Evolutionary conservation across 1,140 invertebrate genomes (phyloP).

Genomic region (Zaprionus kolodkinae): DNA sequence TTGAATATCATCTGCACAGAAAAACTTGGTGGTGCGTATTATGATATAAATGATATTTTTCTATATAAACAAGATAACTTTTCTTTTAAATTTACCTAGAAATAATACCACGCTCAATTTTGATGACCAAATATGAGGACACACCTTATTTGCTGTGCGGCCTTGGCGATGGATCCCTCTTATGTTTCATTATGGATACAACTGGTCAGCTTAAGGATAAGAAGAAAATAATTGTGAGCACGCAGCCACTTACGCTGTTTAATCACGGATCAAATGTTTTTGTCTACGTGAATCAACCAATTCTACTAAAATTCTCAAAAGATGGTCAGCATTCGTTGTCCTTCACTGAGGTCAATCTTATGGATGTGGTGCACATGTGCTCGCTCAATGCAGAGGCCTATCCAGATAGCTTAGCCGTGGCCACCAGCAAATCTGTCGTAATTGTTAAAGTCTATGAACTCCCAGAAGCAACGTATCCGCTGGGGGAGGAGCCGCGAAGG

Average conservation of each 20-base stretch:
- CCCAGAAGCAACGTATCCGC: slow-evolving; percentile 96
- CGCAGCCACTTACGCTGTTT: slow-evolving; percentile 96
- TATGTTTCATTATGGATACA: slow-evolving; percentile 95
- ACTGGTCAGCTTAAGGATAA: slow-evolving; percentile 91
- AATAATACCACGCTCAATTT: slow-evolving; percentile 97
- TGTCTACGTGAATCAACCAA: slow-evolving; percentile 98
- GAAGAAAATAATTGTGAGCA: slow-evolving; percentile 97
- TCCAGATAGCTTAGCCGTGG: slow-evolving; percentile 96
- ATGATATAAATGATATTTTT: neutral
- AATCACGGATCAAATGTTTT: slow-evolving; percentile 98
- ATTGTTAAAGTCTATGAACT: slow-evolving; percentile 99
- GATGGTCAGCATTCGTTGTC: slow-evolving; percentile 92
- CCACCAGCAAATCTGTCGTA: slow-evolving; percentile 96
- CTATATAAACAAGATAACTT: neutral
- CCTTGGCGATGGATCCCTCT: slow-evolving; percentile 98
- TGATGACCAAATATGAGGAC: slow-evolving; percentile 97
- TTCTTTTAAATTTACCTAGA: slow-evolving; percentile 85
- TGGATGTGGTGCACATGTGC: slow-evolving; percentile 99
- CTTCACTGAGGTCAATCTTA: slow-evolving; percentile 99
- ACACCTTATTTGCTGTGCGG: slow-evolving; percentile 96
- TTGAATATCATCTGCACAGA: slow-evolving; percentile 93
- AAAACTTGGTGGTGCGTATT: slow-evolving; percentile 88
- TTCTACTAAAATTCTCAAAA: slow-evolving; percentile 99
- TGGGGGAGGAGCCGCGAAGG: slow-evolving; percentile 96
- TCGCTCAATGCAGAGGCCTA: slow-evolving; percentile 97